Percentiles rank a stretch among this genome's conserved stretches.
Conservation (phyloP, 2,888 invertebrate genomes). For the Melinaea marsaeus region DNA sequence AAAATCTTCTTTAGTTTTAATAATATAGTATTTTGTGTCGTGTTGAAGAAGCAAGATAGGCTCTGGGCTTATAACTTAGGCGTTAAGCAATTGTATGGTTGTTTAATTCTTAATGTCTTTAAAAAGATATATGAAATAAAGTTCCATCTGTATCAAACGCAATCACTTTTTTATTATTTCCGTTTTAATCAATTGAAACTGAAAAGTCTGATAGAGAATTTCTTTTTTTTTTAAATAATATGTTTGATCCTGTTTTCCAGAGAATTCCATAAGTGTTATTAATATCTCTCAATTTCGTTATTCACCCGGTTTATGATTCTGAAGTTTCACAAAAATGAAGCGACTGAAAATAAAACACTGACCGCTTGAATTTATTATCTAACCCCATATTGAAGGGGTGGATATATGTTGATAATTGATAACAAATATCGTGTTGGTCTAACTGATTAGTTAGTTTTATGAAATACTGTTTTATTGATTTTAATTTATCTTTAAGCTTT, state of each 20-base stretch:
- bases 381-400: constrained; percentile 22
- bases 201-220: background rate
- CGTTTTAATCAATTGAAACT: background rate
- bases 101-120: too few species aligned
- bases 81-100: too few species aligned
- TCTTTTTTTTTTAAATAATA: background rate
- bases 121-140: background rate
- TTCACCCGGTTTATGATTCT: constrained; percentile 25
- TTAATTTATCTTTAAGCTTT: too few species aligned
- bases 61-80: too few species aligned
- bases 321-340: constrained; percentile 46
- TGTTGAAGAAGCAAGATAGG: too few species aligned
- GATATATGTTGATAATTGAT: background rate
- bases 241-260: constrained; percentile 7
- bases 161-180: constrained; percentile 4
- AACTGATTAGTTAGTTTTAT: too few species aligned
- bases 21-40: too few species aligned
- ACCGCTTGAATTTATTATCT: constrained; percentile 36
- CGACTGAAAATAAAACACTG: constrained; percentile 51
- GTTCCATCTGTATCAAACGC: background rate
- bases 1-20: too few species aligned
- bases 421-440: background rate
- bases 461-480: too few species aligned
- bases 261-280: constrained; percentile 13
- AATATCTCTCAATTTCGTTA: constrained; percentile 16